A percentile compares a stretch with the other conserved stretches of the same genome.
Evolutionary conservation across 2,113 vertebrate species (phyloP).

Genomic region (Ophthalmolycus amberensis): DNA sequence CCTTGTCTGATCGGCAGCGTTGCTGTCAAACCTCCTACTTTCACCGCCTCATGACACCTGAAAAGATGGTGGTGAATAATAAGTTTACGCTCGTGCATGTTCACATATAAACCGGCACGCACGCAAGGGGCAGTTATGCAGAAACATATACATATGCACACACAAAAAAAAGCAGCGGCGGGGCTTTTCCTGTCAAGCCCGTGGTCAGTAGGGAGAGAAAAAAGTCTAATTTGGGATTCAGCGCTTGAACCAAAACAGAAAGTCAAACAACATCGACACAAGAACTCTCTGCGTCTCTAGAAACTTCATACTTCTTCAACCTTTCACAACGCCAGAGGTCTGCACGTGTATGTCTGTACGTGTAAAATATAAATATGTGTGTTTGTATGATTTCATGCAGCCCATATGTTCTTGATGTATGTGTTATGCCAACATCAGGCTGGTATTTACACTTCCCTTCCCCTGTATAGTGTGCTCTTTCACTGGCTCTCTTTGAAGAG

Average conservation of each 20-base stretch:
- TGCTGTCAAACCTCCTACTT: slow-evolving; percentile 37
- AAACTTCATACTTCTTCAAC: slow-evolving; percentile 35
- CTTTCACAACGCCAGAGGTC: slow-evolving; percentile 10
- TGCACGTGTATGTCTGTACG: background rate
- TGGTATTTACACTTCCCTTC: slow-evolving; percentile 72
- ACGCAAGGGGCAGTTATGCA: slow-evolving; percentile 18
- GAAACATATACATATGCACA: slow-evolving; percentile 29
- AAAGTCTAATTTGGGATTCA: slow-evolving; percentile 67
- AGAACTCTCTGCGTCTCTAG: slow-evolving; percentile 54
- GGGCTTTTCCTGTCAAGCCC: slow-evolving; percentile 60
- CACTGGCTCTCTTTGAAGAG: slow-evolving; percentile 75
- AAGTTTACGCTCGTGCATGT: slow-evolving; percentile 27
- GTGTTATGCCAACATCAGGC: slow-evolving; percentile 71
- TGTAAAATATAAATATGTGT: slow-evolving; percentile 9
- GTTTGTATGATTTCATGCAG: slow-evolving; percentile 42
- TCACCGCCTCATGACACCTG: slow-evolving; percentile 28
- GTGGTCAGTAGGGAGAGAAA: slow-evolving; percentile 55
- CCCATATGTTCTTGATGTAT: slow-evolving; percentile 44
- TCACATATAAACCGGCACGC: slow-evolving; percentile 17
- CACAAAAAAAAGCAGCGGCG: slow-evolving; percentile 12
- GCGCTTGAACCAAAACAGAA: slow-evolving; percentile 59
- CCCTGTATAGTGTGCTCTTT: slow-evolving; percentile 72
- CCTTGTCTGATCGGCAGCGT: slow-evolving; percentile 66
- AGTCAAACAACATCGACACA: slow-evolving; percentile 64
- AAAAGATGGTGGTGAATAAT: slow-evolving; percentile 23